phyloP scores from a whole-genome alignment of 2,888 invertebrate genomes.

The Xylocampa areola region DNA sequence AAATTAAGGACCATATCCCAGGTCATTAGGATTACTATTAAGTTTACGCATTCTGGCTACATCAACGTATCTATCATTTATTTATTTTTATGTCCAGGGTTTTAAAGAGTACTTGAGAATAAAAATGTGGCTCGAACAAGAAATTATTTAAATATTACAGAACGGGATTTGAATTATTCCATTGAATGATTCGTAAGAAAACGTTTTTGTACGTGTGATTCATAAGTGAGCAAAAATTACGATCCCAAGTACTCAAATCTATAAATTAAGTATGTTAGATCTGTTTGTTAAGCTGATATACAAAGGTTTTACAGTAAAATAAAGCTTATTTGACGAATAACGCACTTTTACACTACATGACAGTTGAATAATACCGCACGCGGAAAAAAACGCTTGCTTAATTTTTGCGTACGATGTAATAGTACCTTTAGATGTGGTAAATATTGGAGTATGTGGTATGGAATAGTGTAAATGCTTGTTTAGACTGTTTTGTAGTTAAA shows the following conservation, averaged over 20 bases:
- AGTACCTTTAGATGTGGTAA: neutral
- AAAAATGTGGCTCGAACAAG: no score
- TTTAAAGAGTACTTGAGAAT: slow-evolving; percentile 39
- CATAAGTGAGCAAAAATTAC: neutral
- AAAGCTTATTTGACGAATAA: slow-evolving; percentile 46
- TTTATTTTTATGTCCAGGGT: slow-evolving; percentile 56
- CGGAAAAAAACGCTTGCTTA: neutral
- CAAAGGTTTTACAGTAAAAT: slow-evolving; percentile 47
- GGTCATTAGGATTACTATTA: neutral
- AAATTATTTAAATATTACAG: neutral
- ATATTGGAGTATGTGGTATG: neutral
- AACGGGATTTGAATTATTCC: neutral
- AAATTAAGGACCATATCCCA: neutral
- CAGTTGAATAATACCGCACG: neutral
- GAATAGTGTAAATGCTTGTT: slow-evolving; percentile 4
- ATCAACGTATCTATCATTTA: slow-evolving; percentile 41
- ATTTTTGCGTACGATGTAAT: neutral
- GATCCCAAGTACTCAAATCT: slow-evolving; percentile 42
- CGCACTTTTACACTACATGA: slow-evolving; percentile 31
- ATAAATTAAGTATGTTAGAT: slow-evolving; percentile 51
- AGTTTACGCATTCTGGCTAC: slow-evolving; percentile 14
- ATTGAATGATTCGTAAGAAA: neutral
- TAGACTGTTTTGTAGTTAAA: slow-evolving; percentile 32
- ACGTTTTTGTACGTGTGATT: neutral
- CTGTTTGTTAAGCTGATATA: slow-evolving; percentile 44